These are phyloP conservation scores for Rhinopomastus cyanomelas DNA, from an alignment of 2,113 vertebrate genomes.

Conservation along the genomic window DNA sequence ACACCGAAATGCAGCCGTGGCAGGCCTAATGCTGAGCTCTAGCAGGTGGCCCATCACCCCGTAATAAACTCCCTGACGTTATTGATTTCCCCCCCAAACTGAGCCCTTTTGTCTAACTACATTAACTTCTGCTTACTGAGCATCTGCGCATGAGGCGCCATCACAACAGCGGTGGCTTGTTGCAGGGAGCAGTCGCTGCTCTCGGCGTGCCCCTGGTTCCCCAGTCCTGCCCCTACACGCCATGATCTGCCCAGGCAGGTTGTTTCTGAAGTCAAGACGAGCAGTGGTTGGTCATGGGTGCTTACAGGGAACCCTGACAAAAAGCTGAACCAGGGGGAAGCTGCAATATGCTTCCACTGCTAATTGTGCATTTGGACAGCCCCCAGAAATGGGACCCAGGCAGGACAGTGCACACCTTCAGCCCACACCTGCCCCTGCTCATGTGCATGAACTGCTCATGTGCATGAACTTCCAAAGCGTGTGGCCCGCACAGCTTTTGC, in stretches of 20 bases:
- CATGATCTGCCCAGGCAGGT: neutral
- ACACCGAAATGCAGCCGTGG: slow-evolving; percentile 4
- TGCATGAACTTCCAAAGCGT: neutral
- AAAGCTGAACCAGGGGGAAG: neutral
- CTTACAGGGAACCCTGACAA: neutral
- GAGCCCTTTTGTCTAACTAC: slow-evolving; percentile 15
- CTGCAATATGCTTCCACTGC: neutral
- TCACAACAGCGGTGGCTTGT: neutral
- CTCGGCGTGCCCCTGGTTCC: neutral
- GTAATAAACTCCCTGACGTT: slow-evolving; percentile 44
- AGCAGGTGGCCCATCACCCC: slow-evolving; percentile 68
- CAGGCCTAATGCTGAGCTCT: slow-evolving; percentile 14
- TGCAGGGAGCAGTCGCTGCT: neutral
- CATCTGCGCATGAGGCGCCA: neutral
- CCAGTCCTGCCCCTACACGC: neutral
- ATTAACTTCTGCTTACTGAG: slow-evolving; percentile 28
- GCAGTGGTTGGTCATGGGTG: neutral
- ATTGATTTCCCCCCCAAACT: slow-evolving; percentile 30
- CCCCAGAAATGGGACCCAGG: rapidly evolving
- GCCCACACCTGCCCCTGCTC: neutral
- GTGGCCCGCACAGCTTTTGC: neutral
- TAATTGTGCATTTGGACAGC: neutral
- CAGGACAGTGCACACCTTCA: neutral
- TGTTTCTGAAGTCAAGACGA: neutral
- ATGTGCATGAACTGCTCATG: rapidly evolving